A percentile compares a stretch with the other conserved stretches of the same genome.
These are phyloP conservation scores for Procavia capensis DNA, from an alignment of 2,113 vertebrate genomes.

Conservation along the genomic window DNA sequence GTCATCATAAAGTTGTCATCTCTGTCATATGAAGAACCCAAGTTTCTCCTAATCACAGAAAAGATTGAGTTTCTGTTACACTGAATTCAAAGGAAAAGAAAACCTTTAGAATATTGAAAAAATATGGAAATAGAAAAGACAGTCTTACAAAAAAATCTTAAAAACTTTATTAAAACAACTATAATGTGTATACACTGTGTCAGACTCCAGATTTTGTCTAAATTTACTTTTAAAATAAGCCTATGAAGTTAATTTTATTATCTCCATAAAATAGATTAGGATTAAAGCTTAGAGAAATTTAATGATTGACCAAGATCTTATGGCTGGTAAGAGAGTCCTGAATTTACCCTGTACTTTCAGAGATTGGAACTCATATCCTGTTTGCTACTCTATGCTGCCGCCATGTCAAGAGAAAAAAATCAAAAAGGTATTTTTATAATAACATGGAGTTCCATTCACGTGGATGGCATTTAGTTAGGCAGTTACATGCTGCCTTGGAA, in stretches of 20 bases:
- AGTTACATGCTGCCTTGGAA: not conserved
- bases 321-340: not conserved
- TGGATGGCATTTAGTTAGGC: not conserved
- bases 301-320: not conserved
- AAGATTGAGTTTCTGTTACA: not conserved
- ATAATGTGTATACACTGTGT: not conserved
- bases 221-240: not conserved
- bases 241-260: not conserved
- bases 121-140: not conserved
- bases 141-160: not conserved
- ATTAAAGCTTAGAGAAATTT: not conserved
- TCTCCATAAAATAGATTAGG: not conserved
- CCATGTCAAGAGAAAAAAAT: constrained; percentile 2
- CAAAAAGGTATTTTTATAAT: constrained; percentile 18
- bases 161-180: constrained; percentile 2
- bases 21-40: not conserved
- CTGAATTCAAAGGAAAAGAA: not conserved
- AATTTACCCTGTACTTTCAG: constrained; percentile 14
- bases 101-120: not conserved
- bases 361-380: not conserved
- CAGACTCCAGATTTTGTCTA: not conserved
- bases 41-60: constrained; percentile 18
- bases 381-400: not conserved
- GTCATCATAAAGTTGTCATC: not conserved
- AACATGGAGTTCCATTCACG: not conserved